Percentiles rank a stretch among this genome's conserved stretches.
Evolutionary conservation across 2,888 invertebrate genomes (phyloP).

Genomic region (Hartigia nigra): DNA sequence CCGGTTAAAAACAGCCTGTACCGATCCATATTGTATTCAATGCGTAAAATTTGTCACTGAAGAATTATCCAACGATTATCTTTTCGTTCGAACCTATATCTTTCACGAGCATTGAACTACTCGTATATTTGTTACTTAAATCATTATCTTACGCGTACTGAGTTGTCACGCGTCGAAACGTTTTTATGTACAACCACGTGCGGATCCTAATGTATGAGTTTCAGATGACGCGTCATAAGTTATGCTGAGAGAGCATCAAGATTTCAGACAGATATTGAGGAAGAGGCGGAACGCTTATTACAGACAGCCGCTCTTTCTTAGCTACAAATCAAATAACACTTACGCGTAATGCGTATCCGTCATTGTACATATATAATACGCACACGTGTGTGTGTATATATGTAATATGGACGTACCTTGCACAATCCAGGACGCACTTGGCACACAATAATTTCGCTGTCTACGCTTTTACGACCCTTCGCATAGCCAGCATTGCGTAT

Average conservation of each 20-base stretch:
- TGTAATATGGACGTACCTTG: slow-evolving; percentile 7
- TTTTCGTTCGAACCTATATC: neutral
- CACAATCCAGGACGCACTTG: slow-evolving; percentile 16
- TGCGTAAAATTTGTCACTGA: neutral
- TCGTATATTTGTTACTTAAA: neutral
- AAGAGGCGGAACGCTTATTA: slow-evolving; percentile 58
- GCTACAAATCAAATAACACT: slow-evolving; percentile 59
- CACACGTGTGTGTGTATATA: neutral
- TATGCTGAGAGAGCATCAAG: slow-evolving; percentile 10
- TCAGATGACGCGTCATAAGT: slow-evolving; percentile 6
- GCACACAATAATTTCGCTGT: slow-evolving; percentile 22
- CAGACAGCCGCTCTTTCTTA: slow-evolving; percentile 42
- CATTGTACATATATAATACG: neutral
- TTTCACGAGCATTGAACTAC: neutral
- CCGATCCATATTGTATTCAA: neutral
- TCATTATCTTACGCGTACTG: neutral
- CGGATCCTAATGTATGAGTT: neutral
- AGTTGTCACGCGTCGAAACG: neutral
- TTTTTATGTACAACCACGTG: slow-evolving; percentile 8
- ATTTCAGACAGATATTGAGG: slow-evolving; percentile 54
- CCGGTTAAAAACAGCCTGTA: neutral
- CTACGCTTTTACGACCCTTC: neutral
- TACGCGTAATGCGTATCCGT: slow-evolving; percentile 23
- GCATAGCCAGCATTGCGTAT: neutral
- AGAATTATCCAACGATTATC: neutral